phyloP scores from a whole-genome alignment of 2,888 invertebrate species.

The Schizaphis graminum region DNA sequence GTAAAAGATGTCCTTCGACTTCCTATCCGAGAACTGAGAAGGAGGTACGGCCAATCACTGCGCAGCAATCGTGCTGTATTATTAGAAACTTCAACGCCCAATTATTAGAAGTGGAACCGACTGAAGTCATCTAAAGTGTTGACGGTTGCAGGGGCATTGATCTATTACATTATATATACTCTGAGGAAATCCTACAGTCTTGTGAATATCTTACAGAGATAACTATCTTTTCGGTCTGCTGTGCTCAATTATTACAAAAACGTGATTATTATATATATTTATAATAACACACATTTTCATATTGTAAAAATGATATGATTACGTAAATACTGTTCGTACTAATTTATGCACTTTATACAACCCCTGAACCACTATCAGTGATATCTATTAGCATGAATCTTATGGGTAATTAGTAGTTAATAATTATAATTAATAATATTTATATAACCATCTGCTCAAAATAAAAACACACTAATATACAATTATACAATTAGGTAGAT shows the following conservation, averaged over 20 bases:
- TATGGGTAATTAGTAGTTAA: background rate
- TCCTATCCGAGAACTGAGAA: constrained; percentile 29
- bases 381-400: background rate
- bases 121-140: constrained; percentile 40
- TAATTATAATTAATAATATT: background rate
- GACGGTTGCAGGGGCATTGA: constrained; percentile 35
- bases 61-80: background rate
- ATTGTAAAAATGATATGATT: background rate
- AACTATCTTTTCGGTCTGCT: constrained; percentile 46
- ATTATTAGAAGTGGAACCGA: constrained; percentile 33
- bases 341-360: background rate
- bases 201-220: constrained; percentile 20
- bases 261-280: background rate
- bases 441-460: too few relatives aligned
- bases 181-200: constrained; percentile 33
- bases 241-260: background rate
- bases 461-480: background rate
- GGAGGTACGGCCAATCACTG: constrained; percentile 38
- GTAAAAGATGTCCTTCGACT: constrained; percentile 56
- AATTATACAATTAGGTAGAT: background rate
- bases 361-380: background rate
- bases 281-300: background rate
- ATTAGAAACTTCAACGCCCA: constrained; percentile 55
- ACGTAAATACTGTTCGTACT: background rate
- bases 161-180: constrained; percentile 29